These are phyloP conservation scores for Etheostoma spectabile DNA, from an alignment of 2,113 vertebrate genomes.

Conservation along the genomic window DNA sequence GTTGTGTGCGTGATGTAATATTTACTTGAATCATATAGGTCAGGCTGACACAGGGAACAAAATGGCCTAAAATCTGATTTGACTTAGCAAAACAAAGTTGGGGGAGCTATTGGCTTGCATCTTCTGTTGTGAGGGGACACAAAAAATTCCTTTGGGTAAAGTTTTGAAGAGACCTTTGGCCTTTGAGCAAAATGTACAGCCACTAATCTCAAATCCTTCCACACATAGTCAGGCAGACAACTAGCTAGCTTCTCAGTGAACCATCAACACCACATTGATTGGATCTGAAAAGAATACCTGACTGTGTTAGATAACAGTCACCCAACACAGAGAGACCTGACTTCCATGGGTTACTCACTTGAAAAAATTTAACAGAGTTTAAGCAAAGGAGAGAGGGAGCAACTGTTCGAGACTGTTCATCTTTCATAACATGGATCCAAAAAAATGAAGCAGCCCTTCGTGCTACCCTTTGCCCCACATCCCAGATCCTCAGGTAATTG, in stretches of 20 bases:
- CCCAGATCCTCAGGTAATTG: slow-evolving; percentile 56
- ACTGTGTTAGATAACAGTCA: slow-evolving; percentile 55
- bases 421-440: slow-evolving; percentile 60
- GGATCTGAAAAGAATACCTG: slow-evolving; percentile 50
- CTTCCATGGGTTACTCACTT: slow-evolving; percentile 58
- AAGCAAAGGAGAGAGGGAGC: slow-evolving; percentile 22
- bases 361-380: slow-evolving; percentile 32
- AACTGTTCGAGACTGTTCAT: slow-evolving; percentile 50
- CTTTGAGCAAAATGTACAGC: slow-evolving; percentile 18
- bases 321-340: slow-evolving; percentile 36
- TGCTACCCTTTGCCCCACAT: slow-evolving; percentile 51
- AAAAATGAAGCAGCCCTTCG: slow-evolving; percentile 29
- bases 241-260: slow-evolving; percentile 24
- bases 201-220: slow-evolving; percentile 33
- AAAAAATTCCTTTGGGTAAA: slow-evolving; percentile 30
- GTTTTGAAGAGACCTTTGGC: slow-evolving; percentile 29
- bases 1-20: slow-evolving; percentile 50
- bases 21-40: slow-evolving; percentile 57
- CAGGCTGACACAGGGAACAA: slow-evolving; percentile 60
- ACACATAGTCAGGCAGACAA: slow-evolving; percentile 26
- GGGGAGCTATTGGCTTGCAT: slow-evolving; percentile 34
- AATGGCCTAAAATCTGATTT: slow-evolving; percentile 54
- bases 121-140: slow-evolving; percentile 2
- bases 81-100: slow-evolving; percentile 46
- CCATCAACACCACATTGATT: slow-evolving; percentile 36